Evolutionary conservation across 2,888 invertebrate genomes (phyloP), one percentile per base, ranked within the genome.

Genomic region (Erebia epiphron): DNA sequence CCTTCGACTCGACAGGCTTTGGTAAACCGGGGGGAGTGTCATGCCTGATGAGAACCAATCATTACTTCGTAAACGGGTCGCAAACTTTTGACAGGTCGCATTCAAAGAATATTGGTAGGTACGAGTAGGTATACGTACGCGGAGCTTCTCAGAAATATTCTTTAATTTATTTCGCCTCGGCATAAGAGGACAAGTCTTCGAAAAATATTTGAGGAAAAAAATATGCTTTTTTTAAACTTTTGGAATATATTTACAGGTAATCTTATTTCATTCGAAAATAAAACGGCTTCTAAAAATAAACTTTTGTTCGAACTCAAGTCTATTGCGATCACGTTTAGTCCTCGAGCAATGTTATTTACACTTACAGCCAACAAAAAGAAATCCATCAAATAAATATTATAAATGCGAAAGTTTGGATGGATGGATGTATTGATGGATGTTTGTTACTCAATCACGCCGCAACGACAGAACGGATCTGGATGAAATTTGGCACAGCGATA

Each of bases 11-110:
- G 16, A 56, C 18, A 65, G 66, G 43, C 41, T 66, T 11, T 56
- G 43, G 21, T 10, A 56, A 69, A 66, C 46, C 26, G 50, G 43
- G 60, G 68, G 67, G 54, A 54, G 65, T 78, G 83, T 84, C 84
- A 82, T 80, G 79, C 79, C 79, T 83, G 83, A 86, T 84, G 83
- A 87, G 85, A 76, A 76, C 77, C 79, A 89, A 90, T 90, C 88
- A 89, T 84, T 83, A 79, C 82, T 82, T 83, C 80, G 79, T 78
- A 81, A 88, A 87, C 85, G 87, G 84, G 76, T 78, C 78, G 73
- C 61, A 75, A 83, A 83, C 76, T 83, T 84, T 80, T 76, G 79
- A 76, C 75, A 71, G 60, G 46, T 67, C 68, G 67, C 68, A 73
- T 75, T 69, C 69, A 63, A 70, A 69, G 61, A 68, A 76, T 73